Base-by-base conservation (phyloP, 2,797 vertebrate genomes). In the Anguilla megastoma region DNA sequence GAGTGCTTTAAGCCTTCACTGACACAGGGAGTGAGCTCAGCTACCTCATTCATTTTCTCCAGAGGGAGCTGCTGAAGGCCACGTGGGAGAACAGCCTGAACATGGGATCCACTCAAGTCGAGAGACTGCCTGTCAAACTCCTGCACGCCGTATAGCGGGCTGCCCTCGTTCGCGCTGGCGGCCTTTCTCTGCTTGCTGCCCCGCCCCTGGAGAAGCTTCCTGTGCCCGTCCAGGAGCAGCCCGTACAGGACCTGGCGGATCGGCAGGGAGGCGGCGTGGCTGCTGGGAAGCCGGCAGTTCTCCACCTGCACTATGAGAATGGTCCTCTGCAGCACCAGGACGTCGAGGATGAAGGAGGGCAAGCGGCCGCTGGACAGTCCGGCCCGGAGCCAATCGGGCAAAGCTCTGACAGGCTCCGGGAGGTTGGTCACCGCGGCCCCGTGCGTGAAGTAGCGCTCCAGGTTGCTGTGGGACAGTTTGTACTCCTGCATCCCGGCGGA, bases 231-330 rank as follows among this genome's bases (percentile, higher is more conserved):
- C 52, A 96, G 92, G 1, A 99, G 94, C 63, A 99, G 94, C 36
- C 97, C 96, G 48, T 99, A 99, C 54, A 98, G 93, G 30, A 94
- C 93, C 76, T 95, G 96, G 0, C 98, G 97, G 91, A 99, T 96
- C 87, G 95, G 92, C 91, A 92, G 88, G 21, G 98, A 94, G 0
- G 93, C 36, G 33, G 89, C 87, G 33, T 99, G 97, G 79, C 97
- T 97, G 66, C 97, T 98, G 18, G 95, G 89, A 21, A 92, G 94
- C 90, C 93, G 96, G 93, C 96, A 95, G 92, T 98, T 97, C 93
- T 99, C 99, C 86, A 99, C 98, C 89, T 99, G 99, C 0, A 95
- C 94, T 0, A 94, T 93, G 21, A 99, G 97, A 89, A 99, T 90
- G 30, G 95, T 96, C 84, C 96, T 96, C 54, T 85, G 95, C 83